Conservation (phyloP, 2,888 invertebrate genomes). For the Eupithecia dodoneata region DNA sequence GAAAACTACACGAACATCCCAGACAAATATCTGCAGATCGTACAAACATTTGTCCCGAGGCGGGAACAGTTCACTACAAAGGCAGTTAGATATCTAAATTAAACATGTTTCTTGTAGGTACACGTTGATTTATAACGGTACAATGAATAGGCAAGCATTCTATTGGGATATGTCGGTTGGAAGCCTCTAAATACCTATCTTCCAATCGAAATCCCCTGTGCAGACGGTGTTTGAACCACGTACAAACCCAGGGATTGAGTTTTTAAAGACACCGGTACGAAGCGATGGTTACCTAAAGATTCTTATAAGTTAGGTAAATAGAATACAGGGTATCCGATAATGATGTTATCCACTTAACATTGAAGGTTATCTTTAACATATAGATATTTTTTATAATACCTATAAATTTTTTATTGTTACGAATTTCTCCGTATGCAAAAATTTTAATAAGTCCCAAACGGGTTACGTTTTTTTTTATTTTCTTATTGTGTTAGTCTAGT, state of each 20-base stretch:
- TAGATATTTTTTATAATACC: no score
- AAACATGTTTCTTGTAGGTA: constrained; percentile 52
- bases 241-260: constrained; percentile 17
- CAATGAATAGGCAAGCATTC: constrained; percentile 65
- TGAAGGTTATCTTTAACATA: no score
- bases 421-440: no score
- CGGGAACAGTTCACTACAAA: constrained; percentile 37
- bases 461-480: no score
- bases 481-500: not conserved
- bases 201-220: constrained; percentile 59
- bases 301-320: not conserved
- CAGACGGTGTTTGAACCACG: constrained; percentile 44
- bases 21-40: no score
- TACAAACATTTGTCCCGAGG: no score
- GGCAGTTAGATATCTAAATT: constrained; percentile 49
- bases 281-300: not conserved
- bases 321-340: no score
- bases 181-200: constrained; percentile 61
- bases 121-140: constrained; percentile 64
- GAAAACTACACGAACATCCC: no score
- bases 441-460: no score
- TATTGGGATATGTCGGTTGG: constrained; percentile 55
- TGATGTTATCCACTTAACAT: no score
- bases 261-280: constrained; percentile 31
- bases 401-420: no score